Evolutionary conservation across 2,113 vertebrate genomes (phyloP).

Genomic region (Lepus americanus): DNA sequence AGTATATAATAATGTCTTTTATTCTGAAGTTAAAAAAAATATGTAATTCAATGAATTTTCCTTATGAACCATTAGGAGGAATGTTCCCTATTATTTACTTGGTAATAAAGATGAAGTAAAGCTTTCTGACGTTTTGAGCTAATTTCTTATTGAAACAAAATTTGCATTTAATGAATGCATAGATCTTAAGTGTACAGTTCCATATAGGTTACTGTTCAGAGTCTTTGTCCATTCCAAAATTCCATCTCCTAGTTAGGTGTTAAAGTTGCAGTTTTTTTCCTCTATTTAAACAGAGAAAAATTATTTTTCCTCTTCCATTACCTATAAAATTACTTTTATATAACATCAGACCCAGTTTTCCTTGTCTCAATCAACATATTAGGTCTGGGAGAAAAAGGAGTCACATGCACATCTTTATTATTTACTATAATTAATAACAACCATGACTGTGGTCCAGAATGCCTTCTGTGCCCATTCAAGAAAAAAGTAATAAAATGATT

Average conservation of each 20-base stretch:
- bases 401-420: neutral
- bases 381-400: neutral
- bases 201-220: neutral
- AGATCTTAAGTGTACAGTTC: neutral
- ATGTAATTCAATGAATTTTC: conserved; percentile 5
- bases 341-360: neutral
- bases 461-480: neutral
- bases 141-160: neutral
- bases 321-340: neutral
- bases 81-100: neutral
- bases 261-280: neutral
- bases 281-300: neutral
- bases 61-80: neutral
- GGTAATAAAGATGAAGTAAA: neutral
- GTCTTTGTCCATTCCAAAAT: neutral
- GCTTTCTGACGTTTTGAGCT: neutral
- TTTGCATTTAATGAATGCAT: neutral
- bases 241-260: neutral
- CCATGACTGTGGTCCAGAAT: neutral
- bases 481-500: neutral
- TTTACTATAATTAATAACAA: neutral
- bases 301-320: neutral
- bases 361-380: neutral
- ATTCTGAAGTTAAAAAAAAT: neutral
- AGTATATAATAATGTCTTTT: neutral